These are phyloP conservation scores for Drosophila heteroneura DNA, from an alignment of 2,888 invertebrate species.

Conservation along the genomic window DNA sequence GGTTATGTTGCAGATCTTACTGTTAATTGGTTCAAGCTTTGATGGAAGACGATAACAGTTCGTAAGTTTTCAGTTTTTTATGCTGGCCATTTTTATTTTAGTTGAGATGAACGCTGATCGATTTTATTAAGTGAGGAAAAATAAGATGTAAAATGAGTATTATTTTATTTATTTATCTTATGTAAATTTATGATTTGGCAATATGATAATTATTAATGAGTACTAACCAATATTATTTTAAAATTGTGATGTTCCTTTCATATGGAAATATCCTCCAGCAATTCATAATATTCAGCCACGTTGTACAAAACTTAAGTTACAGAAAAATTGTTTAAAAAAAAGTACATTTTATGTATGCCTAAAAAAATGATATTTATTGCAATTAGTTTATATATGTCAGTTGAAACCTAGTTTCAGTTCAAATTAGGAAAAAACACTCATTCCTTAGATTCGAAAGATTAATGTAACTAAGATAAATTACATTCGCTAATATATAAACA, in stretches of 20 bases:
- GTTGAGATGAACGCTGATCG: not conserved
- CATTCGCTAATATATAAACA: not conserved
- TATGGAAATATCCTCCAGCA: not conserved
- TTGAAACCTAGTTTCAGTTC: not conserved
- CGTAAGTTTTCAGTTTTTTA: not conserved
- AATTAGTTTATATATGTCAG: not conserved
- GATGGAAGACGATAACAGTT: not conserved
- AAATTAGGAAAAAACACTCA: not conserved
- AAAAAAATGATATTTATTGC: not conserved
- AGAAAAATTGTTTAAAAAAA: not conserved
- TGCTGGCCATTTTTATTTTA: not conserved
- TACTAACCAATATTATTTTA: not conserved
- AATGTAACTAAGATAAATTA: not conserved
- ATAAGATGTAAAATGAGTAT: not conserved
- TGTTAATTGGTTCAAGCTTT: not conserved
- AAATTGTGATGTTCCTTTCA: not conserved
- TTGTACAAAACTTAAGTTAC: not conserved
- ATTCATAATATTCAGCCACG: not conserved
- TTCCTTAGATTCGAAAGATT: not conserved
- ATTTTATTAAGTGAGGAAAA: not conserved
- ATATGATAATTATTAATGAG: not conserved
- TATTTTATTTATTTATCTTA: not conserved
- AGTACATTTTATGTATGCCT: not conserved
- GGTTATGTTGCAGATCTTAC: not conserved
- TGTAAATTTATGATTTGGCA: rapidly evolving